Evolutionary conservation across 2,888 invertebrate species (phyloP).

Genomic region (Orthosia gracilis): DNA sequence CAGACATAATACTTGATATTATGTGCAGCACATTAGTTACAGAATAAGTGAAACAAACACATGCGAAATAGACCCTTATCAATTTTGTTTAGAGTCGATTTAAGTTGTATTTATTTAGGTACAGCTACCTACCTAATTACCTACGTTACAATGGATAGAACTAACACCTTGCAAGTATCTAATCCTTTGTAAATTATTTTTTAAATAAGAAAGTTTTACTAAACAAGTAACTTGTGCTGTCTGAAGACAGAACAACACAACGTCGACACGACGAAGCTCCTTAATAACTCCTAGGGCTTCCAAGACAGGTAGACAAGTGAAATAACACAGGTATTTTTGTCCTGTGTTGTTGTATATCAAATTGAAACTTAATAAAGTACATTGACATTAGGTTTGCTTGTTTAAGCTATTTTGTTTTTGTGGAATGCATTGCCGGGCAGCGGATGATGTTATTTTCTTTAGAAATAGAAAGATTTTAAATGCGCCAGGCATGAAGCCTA

Average conservation of each 20-base stretch:
- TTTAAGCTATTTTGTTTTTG: background rate
- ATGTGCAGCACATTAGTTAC: too few species aligned
- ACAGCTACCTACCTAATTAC: too few species aligned
- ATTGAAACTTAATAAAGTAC: background rate
- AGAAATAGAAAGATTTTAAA: background rate
- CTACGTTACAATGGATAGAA: background rate
- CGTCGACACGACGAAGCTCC: slow-evolving; percentile 2
- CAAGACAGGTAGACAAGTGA: slow-evolving; percentile 13
- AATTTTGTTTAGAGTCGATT: too few species aligned
- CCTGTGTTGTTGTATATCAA: background rate
- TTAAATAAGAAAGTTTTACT: slow-evolving; percentile 1
- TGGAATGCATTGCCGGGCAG: background rate
- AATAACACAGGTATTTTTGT: slow-evolving; percentile 9
- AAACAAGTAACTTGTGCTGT: background rate
- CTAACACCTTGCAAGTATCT: background rate
- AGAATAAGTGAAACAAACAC: background rate
- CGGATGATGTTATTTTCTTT: background rate
- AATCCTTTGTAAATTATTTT: slow-evolving; percentile 21
- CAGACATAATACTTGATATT: too few species aligned
- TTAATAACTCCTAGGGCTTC: slow-evolving; percentile 14
- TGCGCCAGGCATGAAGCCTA: too few species aligned
- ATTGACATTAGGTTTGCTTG: background rate
- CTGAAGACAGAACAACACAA: background rate
- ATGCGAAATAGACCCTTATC: too few species aligned
- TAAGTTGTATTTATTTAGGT: too few species aligned